phyloP scores from a whole-genome alignment of 2,888 invertebrate genomes.

The Eupeodes luniger region DNA sequence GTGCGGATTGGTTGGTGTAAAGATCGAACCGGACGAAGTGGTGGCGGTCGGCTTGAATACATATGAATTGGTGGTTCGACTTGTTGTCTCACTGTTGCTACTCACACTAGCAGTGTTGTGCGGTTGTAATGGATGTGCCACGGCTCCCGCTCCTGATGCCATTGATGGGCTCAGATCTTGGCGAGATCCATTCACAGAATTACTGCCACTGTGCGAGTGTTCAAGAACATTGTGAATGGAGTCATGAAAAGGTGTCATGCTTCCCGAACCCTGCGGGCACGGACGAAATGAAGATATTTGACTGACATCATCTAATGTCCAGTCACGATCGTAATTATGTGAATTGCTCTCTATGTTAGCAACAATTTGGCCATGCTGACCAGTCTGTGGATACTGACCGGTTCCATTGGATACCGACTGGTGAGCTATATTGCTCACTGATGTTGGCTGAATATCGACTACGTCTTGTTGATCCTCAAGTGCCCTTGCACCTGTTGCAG shows the following conservation, averaged over 20 bases:
- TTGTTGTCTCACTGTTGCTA: constrained; percentile 70
- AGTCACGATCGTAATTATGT: constrained; percentile 84
- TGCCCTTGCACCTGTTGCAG: constrained; percentile 26
- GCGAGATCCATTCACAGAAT: constrained; percentile 83
- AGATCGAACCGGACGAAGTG: constrained; percentile 63
- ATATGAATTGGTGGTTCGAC: constrained; percentile 75
- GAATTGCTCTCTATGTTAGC: constrained; percentile 87
- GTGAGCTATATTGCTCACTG: constrained; percentile 59
- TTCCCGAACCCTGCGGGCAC: constrained; percentile 84
- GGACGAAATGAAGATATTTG: constrained; percentile 84
- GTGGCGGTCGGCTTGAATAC: constrained; percentile 71
- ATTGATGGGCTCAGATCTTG: constrained; percentile 81
- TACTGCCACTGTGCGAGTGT: constrained; percentile 82
- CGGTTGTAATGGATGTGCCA: constrained; percentile 64
- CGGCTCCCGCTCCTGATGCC: constrained; percentile 60
- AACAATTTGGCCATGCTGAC: constrained; percentile 85
- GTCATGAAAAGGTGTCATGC: constrained; percentile 84
- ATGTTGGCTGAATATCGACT: constrained; percentile 66
- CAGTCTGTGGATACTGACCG: constrained; percentile 77
- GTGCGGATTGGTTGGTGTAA: constrained; percentile 62
- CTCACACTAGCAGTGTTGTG: constrained; percentile 61
- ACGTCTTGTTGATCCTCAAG: constrained; percentile 49
- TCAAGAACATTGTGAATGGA: constrained; percentile 84
- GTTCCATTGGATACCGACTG: constrained; percentile 63
- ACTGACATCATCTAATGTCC: constrained; percentile 84